Percentiles rank a stretch among this genome's conserved stretches.
These are phyloP conservation scores for Amblyraja radiata DNA, from an alignment of 2,797 vertebrate genomes.

Conservation along the genomic window DNA sequence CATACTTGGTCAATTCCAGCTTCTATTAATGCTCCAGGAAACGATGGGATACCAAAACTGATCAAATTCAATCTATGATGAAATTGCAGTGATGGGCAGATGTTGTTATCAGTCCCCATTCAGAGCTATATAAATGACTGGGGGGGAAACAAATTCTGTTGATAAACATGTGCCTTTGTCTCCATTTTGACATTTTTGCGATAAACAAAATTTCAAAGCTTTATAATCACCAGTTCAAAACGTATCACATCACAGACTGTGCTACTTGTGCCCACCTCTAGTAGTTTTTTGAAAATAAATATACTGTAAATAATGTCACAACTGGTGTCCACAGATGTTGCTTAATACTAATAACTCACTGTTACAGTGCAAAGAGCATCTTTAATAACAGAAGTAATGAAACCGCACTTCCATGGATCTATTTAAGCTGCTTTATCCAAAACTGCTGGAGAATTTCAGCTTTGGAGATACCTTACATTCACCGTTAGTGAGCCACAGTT, in stretches of 20 bases:
- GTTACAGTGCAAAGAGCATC: constrained; percentile 11
- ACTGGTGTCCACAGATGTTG: neutral
- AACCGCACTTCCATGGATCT: neutral
- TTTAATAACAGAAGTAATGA: neutral
- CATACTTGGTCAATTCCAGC: too few species aligned
- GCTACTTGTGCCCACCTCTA: constrained; percentile 16
- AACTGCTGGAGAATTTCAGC: neutral
- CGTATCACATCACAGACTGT: neutral
- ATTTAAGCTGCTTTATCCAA: neutral
- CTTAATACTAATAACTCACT: neutral
- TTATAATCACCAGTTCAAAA: neutral
- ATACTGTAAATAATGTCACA: constrained; percentile 12
- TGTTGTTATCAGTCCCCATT: neutral
- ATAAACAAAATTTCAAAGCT: neutral
- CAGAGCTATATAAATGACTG: neutral
- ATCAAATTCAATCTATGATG: neutral
- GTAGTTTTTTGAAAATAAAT: constrained; percentile 10
- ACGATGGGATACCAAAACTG: neutral
- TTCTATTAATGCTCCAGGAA: neutral
- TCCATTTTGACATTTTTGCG: neutral
- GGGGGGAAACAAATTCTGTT: neutral
- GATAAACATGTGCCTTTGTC: too few species aligned
- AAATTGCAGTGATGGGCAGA: neutral
- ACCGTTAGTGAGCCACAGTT: neutral
- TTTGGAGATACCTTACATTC: constrained; percentile 30